Base-by-base conservation (phyloP, 2,797 vertebrate genomes). In the Heterohyrax brucei region DNA sequence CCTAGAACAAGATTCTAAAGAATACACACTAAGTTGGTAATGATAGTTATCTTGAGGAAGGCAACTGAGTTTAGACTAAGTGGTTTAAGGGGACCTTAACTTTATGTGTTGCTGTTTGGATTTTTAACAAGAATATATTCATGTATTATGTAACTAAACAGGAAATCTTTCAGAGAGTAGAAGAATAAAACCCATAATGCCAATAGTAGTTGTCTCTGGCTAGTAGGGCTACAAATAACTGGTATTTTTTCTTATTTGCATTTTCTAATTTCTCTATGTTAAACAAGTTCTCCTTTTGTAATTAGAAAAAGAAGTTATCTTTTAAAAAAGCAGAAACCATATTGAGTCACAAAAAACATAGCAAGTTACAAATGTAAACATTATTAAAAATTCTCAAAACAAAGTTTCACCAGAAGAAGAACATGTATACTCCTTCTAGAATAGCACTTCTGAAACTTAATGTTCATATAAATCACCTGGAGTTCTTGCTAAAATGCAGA, bases 271-370 rank as follows among this genome's bases (percentile, higher is more conserved):
- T 94, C 80, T 92, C 75, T 59, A 56, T 79, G 48, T 76, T 80
- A 76, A 93, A 93, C 59, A 94, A 83, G 10, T 84, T 79, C 33
- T 33, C 30, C n/a, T 95, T 94, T 94, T 79, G n/a, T 88, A 94
- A 91, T 73, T 50, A 75, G 59, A 66, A 77, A 76, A 93, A 81
- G 83, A 66, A 70, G 21, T 39, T 85, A 86, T 68, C 56, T 68
- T 44, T 56, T 9, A 5, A 61, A 56, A 93, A 77, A 82, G n/a
- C 6, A 62, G 53, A 53, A 79, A 87, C 53, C 50, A 81, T 81
- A 76, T 10, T 48, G 16, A 84, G 75, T 80, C 39, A 18, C 79
- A 46, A 84, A 93, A 90, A 66, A 24, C 21, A 44, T 86, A 89
- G 79, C 30, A 24, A 66, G 77, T 91, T 91, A 56, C 48, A 93